Evolutionary conservation across 2,888 invertebrate genomes (phyloP).

Genomic region (Halictus ligatus): DNA sequence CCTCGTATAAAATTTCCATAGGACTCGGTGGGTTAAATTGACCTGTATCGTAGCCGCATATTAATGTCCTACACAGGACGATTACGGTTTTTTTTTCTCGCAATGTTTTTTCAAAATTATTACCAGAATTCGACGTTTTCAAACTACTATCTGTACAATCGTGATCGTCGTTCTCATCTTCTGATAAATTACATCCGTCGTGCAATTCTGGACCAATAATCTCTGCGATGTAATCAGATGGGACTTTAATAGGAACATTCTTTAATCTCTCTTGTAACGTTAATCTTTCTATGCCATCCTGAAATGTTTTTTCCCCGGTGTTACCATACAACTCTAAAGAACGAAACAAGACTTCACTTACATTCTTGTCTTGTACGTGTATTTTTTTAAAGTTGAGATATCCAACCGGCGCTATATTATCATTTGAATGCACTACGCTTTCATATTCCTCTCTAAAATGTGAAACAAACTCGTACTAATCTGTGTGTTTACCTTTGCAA

Average conservation of each 20-base stretch:
- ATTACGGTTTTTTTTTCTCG: neutral
- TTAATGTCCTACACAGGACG: neutral
- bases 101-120: constrained; percentile 12
- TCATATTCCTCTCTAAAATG: constrained; percentile 92
- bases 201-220: constrained; percentile 82
- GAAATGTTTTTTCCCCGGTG: constrained; percentile 42
- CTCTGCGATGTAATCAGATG: constrained; percentile 82
- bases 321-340: constrained; percentile 24
- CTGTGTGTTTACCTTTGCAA: neutral
- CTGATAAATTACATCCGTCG: constrained; percentile 83
- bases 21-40: constrained; percentile 84
- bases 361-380: constrained; percentile 89
- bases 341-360: constrained; percentile 72
- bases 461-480: constrained; percentile 42
- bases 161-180: constrained; percentile 80
- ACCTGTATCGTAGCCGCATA: constrained; percentile 75
- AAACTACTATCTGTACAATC: constrained; percentile 78
- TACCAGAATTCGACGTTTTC: constrained; percentile 81
- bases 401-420: constrained; percentile 97
- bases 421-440: constrained; percentile 94
- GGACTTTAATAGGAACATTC: constrained; percentile 79
- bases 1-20: constrained; percentile 86
- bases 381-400: constrained; percentile 95
- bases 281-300: constrained; percentile 79
- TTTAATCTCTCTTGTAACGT: constrained; percentile 81